Base-by-base conservation (phyloP, 2,797 vertebrate genomes). In the Phoeniculus purpureus region DNA sequence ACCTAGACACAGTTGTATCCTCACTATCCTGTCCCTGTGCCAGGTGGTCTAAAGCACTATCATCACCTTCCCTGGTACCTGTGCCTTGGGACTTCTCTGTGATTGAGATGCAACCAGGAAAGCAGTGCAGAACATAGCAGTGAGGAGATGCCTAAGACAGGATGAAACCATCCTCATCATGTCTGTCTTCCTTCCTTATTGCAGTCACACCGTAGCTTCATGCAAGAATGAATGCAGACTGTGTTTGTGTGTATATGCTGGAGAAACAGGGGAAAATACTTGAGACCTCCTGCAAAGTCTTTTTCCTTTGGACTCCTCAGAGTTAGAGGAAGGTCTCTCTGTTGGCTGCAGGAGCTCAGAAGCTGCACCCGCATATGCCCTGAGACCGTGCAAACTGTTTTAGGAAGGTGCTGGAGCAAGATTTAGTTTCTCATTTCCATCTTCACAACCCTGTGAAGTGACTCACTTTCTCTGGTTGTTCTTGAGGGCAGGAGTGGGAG, bases 381-480 rank as follows among this genome's bases (percentile, higher is more conserved):
- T 6, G 4, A 21, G 50, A 52, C 22, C 1, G 1, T 1, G 1
- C 37, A 68, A 12, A 17, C 9, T 59, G 16, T 9, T 61, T 48
- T 25, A 64, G 64, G 52, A 45, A 58, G 56, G 74, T 60, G 77
- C 72, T 74, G n/a, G 54, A 81, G 51, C 34, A 34, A 67, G 64
- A 73, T 76, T 0, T 0, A 89, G 23, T 43, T 59, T 40, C 80
- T 83, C 47, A 8, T 64, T 86, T 90, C 64, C 21, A 1, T 47
- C 59, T 84, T 79, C 58, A 45, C 45, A 54, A 7, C 20, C 19
- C 92, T 43, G 25, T 32, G 60, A 93, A 94, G 64, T 93, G 90
- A 92, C 60, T 96, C 90, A 95, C 17, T 43, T 64, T 84, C 80
- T 21, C 81, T 45, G 48, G 70, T 51, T 40, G 48, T n/a, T 94